Evolutionary conservation across 2,113 vertebrate genomes (phyloP).

Genomic region (Neolamprologus hecqui): DNA sequence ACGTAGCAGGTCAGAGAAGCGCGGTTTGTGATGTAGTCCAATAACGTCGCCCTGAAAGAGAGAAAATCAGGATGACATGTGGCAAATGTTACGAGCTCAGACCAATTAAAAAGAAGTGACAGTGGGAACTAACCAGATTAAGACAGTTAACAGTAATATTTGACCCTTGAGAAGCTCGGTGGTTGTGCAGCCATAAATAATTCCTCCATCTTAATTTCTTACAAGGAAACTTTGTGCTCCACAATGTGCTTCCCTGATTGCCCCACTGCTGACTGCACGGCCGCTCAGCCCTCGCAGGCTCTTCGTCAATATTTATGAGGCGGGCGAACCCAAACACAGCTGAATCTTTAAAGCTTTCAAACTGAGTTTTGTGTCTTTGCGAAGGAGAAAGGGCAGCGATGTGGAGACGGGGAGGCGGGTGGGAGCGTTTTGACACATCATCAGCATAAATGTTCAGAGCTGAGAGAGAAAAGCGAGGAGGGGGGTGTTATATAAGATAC

Average conservation of each 20-base stretch:
- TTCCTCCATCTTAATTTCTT: neutral
- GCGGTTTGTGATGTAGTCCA: neutral
- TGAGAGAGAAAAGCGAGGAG: neutral
- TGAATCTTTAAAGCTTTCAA: conserved; percentile 48
- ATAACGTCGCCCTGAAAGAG: neutral
- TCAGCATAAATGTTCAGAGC: conserved; percentile 54
- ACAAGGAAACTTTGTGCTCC: neutral
- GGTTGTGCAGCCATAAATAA: conserved; percentile 5
- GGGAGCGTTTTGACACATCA: conserved; percentile 42
- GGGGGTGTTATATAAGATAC: conserved; percentile 42
- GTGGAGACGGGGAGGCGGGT: conserved; percentile 5
- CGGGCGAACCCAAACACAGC: neutral
- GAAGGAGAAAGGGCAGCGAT: conserved; percentile 24
- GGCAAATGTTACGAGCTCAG: neutral
- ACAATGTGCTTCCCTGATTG: conserved; percentile 16
- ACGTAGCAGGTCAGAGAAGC: neutral
- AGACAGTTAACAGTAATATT: neutral
- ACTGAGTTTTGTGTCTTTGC: conserved; percentile 4
- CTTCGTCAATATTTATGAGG: conserved; percentile 31
- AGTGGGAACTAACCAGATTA: neutral
- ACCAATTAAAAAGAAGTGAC: neutral
- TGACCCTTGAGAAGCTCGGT: neutral
- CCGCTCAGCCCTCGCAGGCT: neutral
- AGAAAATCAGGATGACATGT: neutral
- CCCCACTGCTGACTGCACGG: neutral